Conservation (phyloP, 2,113 vertebrate genomes). For the Collichthys lucidus region DNA sequence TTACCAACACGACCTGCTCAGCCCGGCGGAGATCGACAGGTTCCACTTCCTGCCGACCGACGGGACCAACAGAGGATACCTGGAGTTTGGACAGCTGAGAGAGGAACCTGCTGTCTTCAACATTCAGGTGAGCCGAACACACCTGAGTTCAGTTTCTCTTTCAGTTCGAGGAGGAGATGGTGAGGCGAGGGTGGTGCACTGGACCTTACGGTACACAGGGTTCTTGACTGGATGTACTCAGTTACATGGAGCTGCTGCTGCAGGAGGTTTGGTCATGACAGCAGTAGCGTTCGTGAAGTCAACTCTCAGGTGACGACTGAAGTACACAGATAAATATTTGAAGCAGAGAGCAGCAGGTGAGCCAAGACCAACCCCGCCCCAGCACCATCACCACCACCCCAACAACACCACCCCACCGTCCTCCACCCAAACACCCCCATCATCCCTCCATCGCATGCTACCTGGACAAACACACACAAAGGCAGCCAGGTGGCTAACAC, state of each 20-base stretch:
- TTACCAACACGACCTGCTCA: conserved; percentile 72
- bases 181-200: no score
- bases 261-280: no score
- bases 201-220: no score
- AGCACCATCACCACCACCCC: no score
- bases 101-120: conserved; percentile 74
- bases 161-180: no score
- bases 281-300: not conserved
- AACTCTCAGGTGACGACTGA: conserved; percentile 18
- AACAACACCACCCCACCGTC: no score
- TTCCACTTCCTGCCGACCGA: conserved; percentile 83
- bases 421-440: no score
- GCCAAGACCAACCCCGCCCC: not conserved
- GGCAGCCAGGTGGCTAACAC: conserved; percentile 33
- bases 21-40: conserved; percentile 61
- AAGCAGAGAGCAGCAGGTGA: conserved; percentile 41
- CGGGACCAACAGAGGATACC: conserved; percentile 75
- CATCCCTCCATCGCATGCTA: conserved; percentile 9
- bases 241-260: no score
- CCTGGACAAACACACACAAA: conserved; percentile 27
- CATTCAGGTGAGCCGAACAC: conserved; percentile 74
- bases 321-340: conserved; percentile 45
- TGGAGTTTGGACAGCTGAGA: conserved; percentile 81
- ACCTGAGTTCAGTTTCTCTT: no score
- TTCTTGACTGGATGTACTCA: not conserved